Evolutionary conservation across 2,888 invertebrate genomes (phyloP), one percentile per base, ranked within the genome.

Genomic region (Dicyrtoma fusca): DNA sequence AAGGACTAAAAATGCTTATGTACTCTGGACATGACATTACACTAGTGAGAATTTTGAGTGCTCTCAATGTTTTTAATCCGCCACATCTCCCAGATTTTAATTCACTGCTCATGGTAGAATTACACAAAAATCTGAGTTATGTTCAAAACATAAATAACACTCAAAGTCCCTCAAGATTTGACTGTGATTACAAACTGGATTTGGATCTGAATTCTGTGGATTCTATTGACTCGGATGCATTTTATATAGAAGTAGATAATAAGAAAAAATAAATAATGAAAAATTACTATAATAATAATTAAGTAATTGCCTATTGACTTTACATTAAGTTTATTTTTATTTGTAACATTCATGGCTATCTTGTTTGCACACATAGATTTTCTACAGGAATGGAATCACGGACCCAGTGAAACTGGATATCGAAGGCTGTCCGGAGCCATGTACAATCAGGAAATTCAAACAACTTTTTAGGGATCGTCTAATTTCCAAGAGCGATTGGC

Each of bases 21-120:
- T 92, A 90, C 81, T 92, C 92, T 75, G 92, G 86, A 0, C 95
- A 95, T 81, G 95, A 95, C 82, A 87, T 89, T 0, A 94, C 92
- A 0, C 84, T 95, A 14, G 90, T 90, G 0, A 90, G 88, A 81
- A 81, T 94, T 44, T 85, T 95, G 1, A 90, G 89, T 82, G 86
- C 90, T 0, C 83, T 95, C n/a, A 88, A 88, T 13, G 78, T 92
- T 17, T 94, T 77, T 74, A 77, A 82, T 62, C 74, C 75, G 0
- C 69, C 77, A 23, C 83, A 83, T 17, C 80, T 81, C 11, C 83
- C 83, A 64, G 80, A 82, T 13, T 79, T 74, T 57, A 62, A 76
- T 13, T 69, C 77, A 11, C 69, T 71, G n/a, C 21, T 79, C 3
- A 53, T 94, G 47, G 82, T 93, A 57, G 94, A 95, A 83, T 84